phyloP scores from a whole-genome alignment of 2,797 vertebrate species.

The Coccyzus lansbergi region DNA sequence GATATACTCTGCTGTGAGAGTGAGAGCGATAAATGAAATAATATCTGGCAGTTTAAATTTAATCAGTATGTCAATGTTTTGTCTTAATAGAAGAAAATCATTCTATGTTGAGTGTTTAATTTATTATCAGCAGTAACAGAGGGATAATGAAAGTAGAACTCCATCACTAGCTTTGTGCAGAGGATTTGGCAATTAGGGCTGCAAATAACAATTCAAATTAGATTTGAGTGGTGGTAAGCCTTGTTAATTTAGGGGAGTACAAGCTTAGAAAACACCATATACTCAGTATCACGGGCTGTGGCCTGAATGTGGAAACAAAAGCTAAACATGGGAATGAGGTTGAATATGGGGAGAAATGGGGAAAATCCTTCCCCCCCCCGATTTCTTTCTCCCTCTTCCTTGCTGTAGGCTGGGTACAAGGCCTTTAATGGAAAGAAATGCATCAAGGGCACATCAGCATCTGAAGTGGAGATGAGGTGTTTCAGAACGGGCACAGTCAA shows the following conservation, averaged over 20 bases:
- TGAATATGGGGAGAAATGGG: too few relatives aligned
- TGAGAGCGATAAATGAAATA: conserved; percentile 58
- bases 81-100: conserved; percentile 80
- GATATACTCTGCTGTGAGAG: conserved; percentile 15
- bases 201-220: conserved; percentile 70
- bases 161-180: conserved; percentile 42
- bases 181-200: conserved; percentile 47
- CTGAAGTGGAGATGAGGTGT: too few relatives aligned
- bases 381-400: too few relatives aligned
- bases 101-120: conserved; percentile 72
- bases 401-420: too few relatives aligned
- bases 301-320: too few relatives aligned
- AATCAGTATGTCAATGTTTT: conserved; percentile 78
- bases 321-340: too few relatives aligned
- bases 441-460: too few relatives aligned
- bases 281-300: neutral
- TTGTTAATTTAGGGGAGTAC: conserved; percentile 56
- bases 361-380: too few relatives aligned
- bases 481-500: too few relatives aligned
- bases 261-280: conserved; percentile 20
- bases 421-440: too few relatives aligned
- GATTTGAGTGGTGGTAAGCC: conserved; percentile 22
- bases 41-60: conserved; percentile 75
- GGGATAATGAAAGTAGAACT: conserved; percentile 60
- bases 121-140: conserved; percentile 73